Conservation (phyloP, 2,888 invertebrate species). For the Masnerella sp. region DNA sequence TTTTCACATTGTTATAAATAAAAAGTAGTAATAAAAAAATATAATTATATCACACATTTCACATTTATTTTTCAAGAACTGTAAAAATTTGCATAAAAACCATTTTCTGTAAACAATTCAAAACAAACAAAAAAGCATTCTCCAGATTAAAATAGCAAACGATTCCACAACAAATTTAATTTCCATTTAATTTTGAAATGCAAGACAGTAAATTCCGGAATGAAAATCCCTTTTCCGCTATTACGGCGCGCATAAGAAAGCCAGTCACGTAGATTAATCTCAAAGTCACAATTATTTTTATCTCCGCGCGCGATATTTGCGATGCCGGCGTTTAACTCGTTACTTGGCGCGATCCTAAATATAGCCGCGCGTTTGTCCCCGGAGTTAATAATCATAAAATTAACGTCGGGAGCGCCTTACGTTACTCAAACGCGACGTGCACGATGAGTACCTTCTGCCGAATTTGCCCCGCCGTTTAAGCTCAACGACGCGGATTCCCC, state of each 20-base stretch:
- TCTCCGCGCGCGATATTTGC: conserved; percentile 17
- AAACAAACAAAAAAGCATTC: too few species aligned
- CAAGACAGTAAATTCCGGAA: background rate
- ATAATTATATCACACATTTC: too few species aligned
- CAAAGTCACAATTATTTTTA: conserved; percentile 46
- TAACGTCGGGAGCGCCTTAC: conserved; percentile 40
- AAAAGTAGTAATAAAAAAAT: too few species aligned
- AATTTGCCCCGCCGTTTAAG: conserved; percentile 57
- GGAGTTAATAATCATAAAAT: conserved; percentile 57
- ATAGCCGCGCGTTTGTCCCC: conserved; percentile 34
- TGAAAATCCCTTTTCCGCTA: conserved; percentile 3
- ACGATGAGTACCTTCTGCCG: conserved; percentile 46
- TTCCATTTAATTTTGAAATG: conserved; percentile 23
- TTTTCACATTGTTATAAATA: too few species aligned
- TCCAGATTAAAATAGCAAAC: background rate
- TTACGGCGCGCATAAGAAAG: conserved; percentile 14
- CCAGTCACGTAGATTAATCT: conserved; percentile 38
- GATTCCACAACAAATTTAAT: conserved; percentile 4
- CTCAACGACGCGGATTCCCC: conserved; percentile 56
- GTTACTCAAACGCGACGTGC: conserved; percentile 42
- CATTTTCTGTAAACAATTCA: too few species aligned
- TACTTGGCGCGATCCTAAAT: conserved; percentile 21
- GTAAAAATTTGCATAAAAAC: too few species aligned
- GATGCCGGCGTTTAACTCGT: conserved; percentile 29
- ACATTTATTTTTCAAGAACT: too few species aligned